Evolutionary conservation across 1,140 invertebrate genomes (phyloP).

Genomic region (Patella vulgata): DNA sequence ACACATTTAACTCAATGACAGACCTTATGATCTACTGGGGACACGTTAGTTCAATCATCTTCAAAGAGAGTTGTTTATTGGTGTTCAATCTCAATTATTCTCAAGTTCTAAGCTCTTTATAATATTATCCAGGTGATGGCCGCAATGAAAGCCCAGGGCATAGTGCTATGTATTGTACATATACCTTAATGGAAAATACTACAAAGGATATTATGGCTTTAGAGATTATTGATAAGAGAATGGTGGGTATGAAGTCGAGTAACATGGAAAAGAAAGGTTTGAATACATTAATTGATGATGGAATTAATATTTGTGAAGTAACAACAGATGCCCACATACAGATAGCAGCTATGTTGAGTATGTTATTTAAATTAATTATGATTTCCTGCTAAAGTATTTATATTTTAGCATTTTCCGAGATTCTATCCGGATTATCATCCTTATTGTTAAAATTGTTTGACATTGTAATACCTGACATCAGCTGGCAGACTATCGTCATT

Average conservation of each 20-base stretch:
- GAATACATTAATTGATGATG: background rate
- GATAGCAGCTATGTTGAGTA: constrained; percentile 22
- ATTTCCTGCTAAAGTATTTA: too few relatives aligned
- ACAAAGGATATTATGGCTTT: constrained; percentile 18
- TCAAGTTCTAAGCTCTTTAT: background rate
- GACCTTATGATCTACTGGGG: too few relatives aligned
- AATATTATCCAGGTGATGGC: constrained; percentile 24
- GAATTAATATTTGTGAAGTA: constrained; percentile 7
- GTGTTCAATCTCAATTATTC: background rate
- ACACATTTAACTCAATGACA: too few relatives aligned
- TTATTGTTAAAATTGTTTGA: too few relatives aligned
- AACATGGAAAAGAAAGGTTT: constrained; percentile 20
- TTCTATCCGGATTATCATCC: too few relatives aligned
- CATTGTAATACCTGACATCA: too few relatives aligned
- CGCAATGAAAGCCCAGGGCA: constrained; percentile 24
- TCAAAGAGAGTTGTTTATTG: too few relatives aligned
- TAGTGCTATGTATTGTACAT: constrained; percentile 24
- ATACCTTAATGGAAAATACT: constrained; percentile 26
- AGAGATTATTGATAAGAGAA: constrained; percentile 17
- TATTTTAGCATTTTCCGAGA: too few relatives aligned
- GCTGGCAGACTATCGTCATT: too few relatives aligned
- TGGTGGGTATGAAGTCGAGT: constrained; percentile 10
- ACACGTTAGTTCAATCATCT: too few relatives aligned
- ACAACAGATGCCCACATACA: constrained; percentile 17
- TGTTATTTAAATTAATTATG: background rate